These are phyloP conservation scores for Dendroctonus valens DNA, from an alignment of 1,140 invertebrate species.

Conservation along the genomic window DNA sequence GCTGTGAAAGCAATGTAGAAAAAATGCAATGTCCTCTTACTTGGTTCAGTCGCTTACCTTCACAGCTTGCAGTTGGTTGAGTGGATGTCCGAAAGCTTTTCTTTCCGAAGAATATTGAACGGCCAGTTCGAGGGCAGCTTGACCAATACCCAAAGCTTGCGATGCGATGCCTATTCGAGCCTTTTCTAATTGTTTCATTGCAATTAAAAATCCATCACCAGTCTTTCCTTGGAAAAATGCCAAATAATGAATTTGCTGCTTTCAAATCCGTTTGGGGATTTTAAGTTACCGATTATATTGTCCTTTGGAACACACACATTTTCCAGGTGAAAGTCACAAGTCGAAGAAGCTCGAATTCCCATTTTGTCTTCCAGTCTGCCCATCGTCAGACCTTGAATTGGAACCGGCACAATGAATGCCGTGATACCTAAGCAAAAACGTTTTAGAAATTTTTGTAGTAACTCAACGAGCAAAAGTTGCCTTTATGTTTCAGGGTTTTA, in stretches of 20 bases:
- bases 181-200: conserved; percentile 74
- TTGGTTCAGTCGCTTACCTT: conserved; percentile 60
- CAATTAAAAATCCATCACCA: conserved; percentile 84
- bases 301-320: conserved; percentile 66
- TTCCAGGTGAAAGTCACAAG: conserved; percentile 73
- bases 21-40: background rate
- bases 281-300: conserved; percentile 62
- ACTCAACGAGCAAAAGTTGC: conserved; percentile 37
- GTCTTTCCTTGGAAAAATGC: conserved; percentile 44
- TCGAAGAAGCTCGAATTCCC: conserved; percentile 71
- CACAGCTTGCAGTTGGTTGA: conserved; percentile 75
- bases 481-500: conserved; percentile 69
- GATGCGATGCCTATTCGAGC: conserved; percentile 81
- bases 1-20: conserved; percentile 45
- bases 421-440: conserved; percentile 41
- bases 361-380: conserved; percentile 71
- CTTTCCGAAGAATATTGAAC: conserved; percentile 79
- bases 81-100: conserved; percentile 74
- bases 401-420: conserved; percentile 48
- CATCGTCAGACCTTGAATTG: conserved; percentile 53
- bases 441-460: background rate
- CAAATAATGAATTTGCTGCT: background rate
- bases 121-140: conserved; percentile 83
- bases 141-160: conserved; percentile 80
- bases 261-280: background rate